A percentile compares a stretch with the other conserved stretches of the same genome.
These are phyloP conservation scores for Eidolon dupreanum DNA, from an alignment of 2,797 vertebrate species.

Conservation along the genomic window DNA sequence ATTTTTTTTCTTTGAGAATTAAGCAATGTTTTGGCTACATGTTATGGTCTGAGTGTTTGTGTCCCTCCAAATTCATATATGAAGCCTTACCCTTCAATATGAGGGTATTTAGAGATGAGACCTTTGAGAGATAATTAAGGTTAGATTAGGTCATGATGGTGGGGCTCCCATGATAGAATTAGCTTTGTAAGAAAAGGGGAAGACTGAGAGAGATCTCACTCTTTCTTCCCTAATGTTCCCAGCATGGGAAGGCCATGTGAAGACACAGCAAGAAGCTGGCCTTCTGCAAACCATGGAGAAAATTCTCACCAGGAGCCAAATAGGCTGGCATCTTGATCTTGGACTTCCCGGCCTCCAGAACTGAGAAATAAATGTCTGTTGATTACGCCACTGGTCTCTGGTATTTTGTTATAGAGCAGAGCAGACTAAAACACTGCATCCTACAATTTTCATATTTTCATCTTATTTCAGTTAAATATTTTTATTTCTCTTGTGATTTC, in stretches of 20 bases:
- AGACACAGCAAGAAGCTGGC: background rate
- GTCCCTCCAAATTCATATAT: background rate
- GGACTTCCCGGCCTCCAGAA: background rate
- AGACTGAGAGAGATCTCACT: background rate
- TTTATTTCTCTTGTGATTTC: background rate
- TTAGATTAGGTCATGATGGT: background rate
- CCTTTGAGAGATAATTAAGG: background rate
- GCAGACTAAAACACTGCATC: background rate
- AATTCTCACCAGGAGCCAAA: background rate
- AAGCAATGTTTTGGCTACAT: background rate
- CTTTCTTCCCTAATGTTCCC: background rate
- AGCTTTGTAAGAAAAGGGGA: background rate
- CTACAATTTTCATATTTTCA: background rate
- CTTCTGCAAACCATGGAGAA: background rate
- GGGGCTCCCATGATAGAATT: background rate
- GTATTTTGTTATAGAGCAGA: background rate
- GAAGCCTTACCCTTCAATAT: background rate
- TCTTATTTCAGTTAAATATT: background rate
- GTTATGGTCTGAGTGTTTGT: background rate
- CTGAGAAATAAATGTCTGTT: background rate
- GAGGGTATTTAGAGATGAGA: background rate
- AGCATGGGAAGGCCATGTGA: background rate
- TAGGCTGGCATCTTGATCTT: background rate
- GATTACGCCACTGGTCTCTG: background rate
- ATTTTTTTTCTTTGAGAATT: background rate